These are phyloP conservation scores for Buceros bicornis DNA, from an alignment of 2,797 vertebrate species.

Conservation along the genomic window DNA sequence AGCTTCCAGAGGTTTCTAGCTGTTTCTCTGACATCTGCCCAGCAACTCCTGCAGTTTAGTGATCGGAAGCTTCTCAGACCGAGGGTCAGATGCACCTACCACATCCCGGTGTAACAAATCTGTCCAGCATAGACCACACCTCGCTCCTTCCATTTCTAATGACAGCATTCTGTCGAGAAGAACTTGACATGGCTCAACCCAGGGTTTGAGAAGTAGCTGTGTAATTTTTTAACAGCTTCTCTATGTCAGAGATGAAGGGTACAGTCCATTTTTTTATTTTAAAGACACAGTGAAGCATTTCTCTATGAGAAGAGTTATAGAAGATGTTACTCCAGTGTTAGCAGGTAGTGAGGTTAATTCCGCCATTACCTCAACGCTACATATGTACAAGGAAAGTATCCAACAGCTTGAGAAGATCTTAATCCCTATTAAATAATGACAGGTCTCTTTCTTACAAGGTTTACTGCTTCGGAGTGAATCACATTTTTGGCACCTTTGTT, in stretches of 20 bases:
- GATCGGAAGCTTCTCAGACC: no score
- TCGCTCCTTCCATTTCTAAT: background rate
- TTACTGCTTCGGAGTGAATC: background rate
- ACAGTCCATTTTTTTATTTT: background rate
- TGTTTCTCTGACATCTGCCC: no score
- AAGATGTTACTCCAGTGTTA: background rate
- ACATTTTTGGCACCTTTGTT: slow-evolving; percentile 55
- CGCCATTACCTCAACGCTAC: background rate
- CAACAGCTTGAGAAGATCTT: slow-evolving; percentile 14
- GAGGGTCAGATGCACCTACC: no score
- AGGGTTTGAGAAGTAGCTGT: background rate
- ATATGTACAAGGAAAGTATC: background rate
- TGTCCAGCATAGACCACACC: background rate
- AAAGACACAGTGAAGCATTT: background rate
- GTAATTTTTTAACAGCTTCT: background rate
- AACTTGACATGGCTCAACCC: background rate
- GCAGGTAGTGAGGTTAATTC: background rate
- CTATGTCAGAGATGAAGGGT: background rate
- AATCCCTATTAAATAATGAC: slow-evolving; percentile 36
- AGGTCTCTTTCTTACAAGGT: slow-evolving; percentile 17
- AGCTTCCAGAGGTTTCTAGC: no score
- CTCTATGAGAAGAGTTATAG: background rate
- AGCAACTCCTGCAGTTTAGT: no score
- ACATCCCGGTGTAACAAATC: background rate
- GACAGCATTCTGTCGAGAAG: background rate